These are phyloP conservation scores for Chironomus riparius DNA, from an alignment of 2,888 invertebrate genomes.

Conservation along the genomic window DNA sequence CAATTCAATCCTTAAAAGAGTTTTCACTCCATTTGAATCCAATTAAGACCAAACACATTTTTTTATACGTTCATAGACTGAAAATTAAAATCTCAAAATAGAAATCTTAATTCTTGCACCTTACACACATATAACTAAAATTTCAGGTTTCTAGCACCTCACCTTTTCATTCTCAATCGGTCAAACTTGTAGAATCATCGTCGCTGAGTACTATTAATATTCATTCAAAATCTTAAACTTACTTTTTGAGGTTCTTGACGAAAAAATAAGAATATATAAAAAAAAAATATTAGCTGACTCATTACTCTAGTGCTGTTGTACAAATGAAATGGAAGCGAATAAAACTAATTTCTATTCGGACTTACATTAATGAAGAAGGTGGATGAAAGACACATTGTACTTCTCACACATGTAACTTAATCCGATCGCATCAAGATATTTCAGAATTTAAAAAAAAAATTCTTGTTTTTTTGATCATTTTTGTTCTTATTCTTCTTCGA, in stretches of 20 bases:
- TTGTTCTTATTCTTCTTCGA: too few species aligned
- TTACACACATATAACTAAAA: background rate
- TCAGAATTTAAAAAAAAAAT: background rate
- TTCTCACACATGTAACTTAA: conserved; percentile 10
- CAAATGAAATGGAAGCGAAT: background rate
- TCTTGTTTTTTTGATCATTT: background rate
- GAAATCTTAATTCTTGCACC: conserved; percentile 7
- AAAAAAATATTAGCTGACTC: background rate
- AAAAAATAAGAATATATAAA: too few species aligned
- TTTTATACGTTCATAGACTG: background rate
- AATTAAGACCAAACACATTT: background rate
- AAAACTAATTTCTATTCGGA: background rate
- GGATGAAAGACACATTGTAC: background rate
- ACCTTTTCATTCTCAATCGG: too few species aligned
- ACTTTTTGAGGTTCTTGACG: too few species aligned
- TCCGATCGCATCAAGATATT: conserved; percentile 1
- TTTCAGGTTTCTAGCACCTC: background rate
- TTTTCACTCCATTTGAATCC: too few species aligned
- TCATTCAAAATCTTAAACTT: too few species aligned
- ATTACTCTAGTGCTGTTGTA: background rate
- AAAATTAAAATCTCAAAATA: background rate
- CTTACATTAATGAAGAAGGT: background rate
- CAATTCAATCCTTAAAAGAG: too few species aligned
- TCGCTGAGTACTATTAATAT: too few species aligned
- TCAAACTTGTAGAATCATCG: too few species aligned